Percentiles rank a stretch among this genome's conserved stretches.
Evolutionary conservation across 23 tunicate genomes (phyloP).

Genomic region (Aplidium turbinatum): DNA sequence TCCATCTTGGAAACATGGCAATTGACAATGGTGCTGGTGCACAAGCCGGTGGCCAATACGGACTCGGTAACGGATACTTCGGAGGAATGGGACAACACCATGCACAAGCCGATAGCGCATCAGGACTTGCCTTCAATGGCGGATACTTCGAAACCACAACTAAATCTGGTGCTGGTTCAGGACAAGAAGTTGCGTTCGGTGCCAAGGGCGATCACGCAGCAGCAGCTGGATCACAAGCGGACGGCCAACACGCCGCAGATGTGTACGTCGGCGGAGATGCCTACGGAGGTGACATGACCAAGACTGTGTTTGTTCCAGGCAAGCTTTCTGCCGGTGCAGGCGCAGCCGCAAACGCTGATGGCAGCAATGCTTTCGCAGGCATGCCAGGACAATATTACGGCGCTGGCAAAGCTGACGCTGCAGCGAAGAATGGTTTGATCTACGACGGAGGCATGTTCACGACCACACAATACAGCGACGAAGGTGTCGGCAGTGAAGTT

Average conservation of each 20-base stretch:
- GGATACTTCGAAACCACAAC: constrained; percentile 23
- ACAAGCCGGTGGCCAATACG: constrained; percentile 1
- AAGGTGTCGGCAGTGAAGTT: constrained; percentile 2
- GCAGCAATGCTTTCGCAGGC: neutral
- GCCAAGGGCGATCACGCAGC: constrained; percentile 5
- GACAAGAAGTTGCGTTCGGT: constrained; percentile 10
- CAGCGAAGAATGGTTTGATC: neutral
- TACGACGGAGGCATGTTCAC: neutral
- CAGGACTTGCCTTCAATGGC: constrained; percentile 33
- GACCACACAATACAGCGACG: constrained; percentile 8
- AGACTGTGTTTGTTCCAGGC: constrained; percentile 24
- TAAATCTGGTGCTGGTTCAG: constrained; percentile 5
- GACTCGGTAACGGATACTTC: constrained; percentile 8
- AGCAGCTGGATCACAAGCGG: constrained; percentile 4
- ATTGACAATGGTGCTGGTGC: constrained; percentile 3
- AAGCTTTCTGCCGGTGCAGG: neutral
- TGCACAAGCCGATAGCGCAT: constrained; percentile 2
- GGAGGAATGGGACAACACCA: constrained; percentile 3
- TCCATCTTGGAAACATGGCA: constrained; percentile 20
- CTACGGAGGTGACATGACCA: constrained; percentile 19
- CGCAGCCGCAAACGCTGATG: neutral
- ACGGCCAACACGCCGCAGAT: constrained; percentile 5
- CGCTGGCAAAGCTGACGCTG: neutral
- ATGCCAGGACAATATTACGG: constrained; percentile 8
- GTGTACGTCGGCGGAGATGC: constrained; percentile 28